These are phyloP conservation scores for Sceloporus tristichus DNA, from an alignment of 2,113 vertebrate genomes.

Conservation along the genomic window DNA sequence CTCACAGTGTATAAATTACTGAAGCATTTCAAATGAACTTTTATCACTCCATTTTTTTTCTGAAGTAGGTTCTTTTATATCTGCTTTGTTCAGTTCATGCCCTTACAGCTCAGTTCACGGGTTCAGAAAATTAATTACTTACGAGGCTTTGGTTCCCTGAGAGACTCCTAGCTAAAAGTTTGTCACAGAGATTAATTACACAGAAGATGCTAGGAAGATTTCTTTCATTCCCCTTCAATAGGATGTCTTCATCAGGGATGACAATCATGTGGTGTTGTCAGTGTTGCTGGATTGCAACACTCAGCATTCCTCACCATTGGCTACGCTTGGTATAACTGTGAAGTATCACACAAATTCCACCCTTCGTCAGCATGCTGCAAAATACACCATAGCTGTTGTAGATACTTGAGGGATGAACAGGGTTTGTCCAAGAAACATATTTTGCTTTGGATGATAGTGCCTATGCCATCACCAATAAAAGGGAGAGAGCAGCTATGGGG, in stretches of 20 bases:
- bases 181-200: conserved; percentile 6
- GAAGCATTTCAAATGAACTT: background rate
- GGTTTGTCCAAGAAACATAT: background rate
- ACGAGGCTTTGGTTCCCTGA: conserved; percentile 3
- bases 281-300: too few relatives aligned
- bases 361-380: background rate
- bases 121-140: conserved; percentile 31
- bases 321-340: background rate
- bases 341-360: background rate
- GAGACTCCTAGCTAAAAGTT: background rate
- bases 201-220: background rate
- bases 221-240: background rate
- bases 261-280: too few relatives aligned
- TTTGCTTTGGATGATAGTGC: background rate
- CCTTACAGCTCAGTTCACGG: background rate
- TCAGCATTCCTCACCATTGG: background rate
- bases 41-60: background rate
- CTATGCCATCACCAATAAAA: too few relatives aligned
- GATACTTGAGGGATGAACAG: background rate
- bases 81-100: background rate
- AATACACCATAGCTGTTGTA: background rate
- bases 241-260: background rate
- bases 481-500: too few relatives aligned
- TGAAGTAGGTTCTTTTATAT: background rate
- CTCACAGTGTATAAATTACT: background rate